phyloP scores from a whole-genome alignment of 2,797 vertebrate species.

The Bovichtus variegatus region DNA sequence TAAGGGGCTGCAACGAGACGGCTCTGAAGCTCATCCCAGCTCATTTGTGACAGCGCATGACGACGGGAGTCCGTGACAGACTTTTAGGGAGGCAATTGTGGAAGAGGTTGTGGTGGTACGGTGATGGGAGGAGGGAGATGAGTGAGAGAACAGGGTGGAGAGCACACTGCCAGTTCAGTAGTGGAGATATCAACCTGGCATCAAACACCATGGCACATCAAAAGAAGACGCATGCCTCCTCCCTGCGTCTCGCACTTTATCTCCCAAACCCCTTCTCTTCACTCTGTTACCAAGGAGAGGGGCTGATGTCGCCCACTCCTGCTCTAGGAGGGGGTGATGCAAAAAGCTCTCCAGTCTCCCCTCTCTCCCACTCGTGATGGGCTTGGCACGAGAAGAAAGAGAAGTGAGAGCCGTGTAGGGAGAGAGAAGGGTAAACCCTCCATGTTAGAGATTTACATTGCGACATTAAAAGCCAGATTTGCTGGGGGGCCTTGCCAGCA shows the following conservation, averaged over 20 bases:
- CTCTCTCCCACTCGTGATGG: conserved; percentile 75
- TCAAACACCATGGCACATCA: conserved; percentile 81
- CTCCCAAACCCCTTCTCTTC: conserved; percentile 65
- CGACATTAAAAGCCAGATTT: conserved; percentile 76
- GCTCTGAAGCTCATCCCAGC: conserved; percentile 43
- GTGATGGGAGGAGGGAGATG: conserved; percentile 12
- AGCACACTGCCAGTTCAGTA: conserved; percentile 65
- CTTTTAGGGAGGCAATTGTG: conserved; percentile 36
- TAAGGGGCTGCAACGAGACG: conserved; percentile 46
- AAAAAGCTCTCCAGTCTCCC: conserved; percentile 77
- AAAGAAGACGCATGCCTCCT: conserved; percentile 70
- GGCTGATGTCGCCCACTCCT: conserved; percentile 81
- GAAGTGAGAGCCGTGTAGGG: conserved; percentile 60
- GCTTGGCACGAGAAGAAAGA: conserved; percentile 85
- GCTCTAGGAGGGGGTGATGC: conserved; percentile 78
- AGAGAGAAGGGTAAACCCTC: conserved; percentile 77
- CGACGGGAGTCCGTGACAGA: conserved; percentile 33
- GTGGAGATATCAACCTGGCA: conserved; percentile 76
- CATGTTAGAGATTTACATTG: conserved; percentile 82
- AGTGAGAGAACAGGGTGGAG: conserved; percentile 45
- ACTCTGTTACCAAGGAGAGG: conserved; percentile 76
- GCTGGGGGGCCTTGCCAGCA: conserved; percentile 65
- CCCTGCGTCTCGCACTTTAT: conserved; percentile 64
- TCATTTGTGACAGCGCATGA: conserved; percentile 57
- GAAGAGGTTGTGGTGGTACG: background rate